Conservation (phyloP, 2,888 invertebrate genomes). For the Eupeodes luniger region DNA sequence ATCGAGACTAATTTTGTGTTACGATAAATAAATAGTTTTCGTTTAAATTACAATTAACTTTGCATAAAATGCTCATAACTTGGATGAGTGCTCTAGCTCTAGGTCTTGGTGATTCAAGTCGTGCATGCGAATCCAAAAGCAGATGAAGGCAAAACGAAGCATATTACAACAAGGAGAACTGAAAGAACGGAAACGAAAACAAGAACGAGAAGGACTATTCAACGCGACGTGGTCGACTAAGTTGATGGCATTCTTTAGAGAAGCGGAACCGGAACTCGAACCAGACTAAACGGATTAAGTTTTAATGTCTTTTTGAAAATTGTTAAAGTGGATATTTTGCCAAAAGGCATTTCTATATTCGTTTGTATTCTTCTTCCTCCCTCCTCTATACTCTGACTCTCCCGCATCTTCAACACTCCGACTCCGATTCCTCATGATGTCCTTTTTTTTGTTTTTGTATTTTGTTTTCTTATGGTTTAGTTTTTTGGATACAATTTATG, state of each 20-base stretch:
- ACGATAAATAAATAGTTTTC: constrained; percentile 71
- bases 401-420: background rate
- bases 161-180: constrained; percentile 24
- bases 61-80: constrained; percentile 60
- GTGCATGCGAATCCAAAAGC: constrained; percentile 31
- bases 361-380: background rate
- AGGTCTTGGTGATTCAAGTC: constrained; percentile 41
- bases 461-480: constrained; percentile 9
- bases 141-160: constrained; percentile 27
- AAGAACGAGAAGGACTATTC: background rate
- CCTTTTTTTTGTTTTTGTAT: constrained; percentile 6
- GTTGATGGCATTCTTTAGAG: constrained; percentile 34
- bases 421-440: background rate
- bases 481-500: constrained; percentile 55
- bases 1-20: constrained; percentile 58
- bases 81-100: constrained; percentile 30
- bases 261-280: constrained; percentile 23
- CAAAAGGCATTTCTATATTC: constrained; percentile 47
- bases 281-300: constrained; percentile 71
- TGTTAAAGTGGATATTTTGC: constrained; percentile 67
- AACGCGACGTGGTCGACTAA: constrained; percentile 50
- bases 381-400: background rate
- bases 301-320: constrained; percentile 72
- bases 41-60: constrained; percentile 74
- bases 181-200: no score